Percentiles rank a stretch among this genome's conserved stretches.
phyloP scores from a whole-genome alignment of 2,113 vertebrate genomes.

The Tapirus terrestris region DNA sequence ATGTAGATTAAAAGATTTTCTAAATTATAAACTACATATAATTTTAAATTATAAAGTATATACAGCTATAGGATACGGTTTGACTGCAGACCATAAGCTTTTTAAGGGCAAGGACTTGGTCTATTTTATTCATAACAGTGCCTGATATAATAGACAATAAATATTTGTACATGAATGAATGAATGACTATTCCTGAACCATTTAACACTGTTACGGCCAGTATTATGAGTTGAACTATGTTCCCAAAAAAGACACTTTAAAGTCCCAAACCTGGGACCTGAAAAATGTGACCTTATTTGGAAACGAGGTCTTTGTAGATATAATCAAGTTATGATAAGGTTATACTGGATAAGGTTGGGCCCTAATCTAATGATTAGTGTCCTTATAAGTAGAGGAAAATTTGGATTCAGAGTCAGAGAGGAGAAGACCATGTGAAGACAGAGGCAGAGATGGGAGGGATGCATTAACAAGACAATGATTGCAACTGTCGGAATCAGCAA shows the following conservation, averaged over 20 bases:
- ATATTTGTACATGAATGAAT: neutral
- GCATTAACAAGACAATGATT: neutral
- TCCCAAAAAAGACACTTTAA: neutral
- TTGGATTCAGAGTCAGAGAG: neutral
- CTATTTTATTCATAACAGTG: neutral
- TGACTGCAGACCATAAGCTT: neutral
- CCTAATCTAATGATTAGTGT: neutral
- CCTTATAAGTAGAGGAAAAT: neutral
- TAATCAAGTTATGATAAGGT: neutral
- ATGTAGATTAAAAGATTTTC: conserved; percentile 2
- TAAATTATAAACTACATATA: neutral
- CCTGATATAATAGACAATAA: neutral
- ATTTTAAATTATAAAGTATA: conserved; percentile 11
- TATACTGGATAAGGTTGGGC: neutral
- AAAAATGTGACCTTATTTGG: conserved; percentile 10
- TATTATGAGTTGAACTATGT: neutral
- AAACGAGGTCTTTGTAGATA: neutral
- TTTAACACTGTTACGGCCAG: neutral
- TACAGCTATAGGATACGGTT: neutral
- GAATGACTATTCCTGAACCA: neutral
- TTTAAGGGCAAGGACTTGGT: neutral
- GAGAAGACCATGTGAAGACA: neutral
- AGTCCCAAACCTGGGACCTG: neutral
- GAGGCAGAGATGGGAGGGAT: neutral
- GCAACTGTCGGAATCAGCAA: too few relatives aligned